Conservation (phyloP, 2,113 vertebrate genomes). For the Pycnonotus jocosus region DNA sequence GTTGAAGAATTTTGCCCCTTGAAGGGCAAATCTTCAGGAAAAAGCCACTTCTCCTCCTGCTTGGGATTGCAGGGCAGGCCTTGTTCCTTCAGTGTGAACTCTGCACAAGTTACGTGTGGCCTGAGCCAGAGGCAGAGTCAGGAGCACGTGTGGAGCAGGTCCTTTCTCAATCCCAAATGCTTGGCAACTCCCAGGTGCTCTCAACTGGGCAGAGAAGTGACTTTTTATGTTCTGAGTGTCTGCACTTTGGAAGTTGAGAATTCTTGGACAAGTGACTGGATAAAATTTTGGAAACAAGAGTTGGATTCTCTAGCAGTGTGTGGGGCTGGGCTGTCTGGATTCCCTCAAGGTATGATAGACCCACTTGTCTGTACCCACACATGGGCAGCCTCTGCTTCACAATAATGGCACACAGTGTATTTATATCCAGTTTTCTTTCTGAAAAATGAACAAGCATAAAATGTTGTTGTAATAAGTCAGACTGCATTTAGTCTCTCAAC, state of each 20-base stretch:
- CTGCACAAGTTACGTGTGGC: rapidly evolving
- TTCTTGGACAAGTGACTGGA: background rate
- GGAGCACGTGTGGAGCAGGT: background rate
- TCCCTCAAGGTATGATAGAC: background rate
- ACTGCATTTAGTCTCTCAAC: background rate
- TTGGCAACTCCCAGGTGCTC: background rate
- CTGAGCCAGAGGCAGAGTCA: background rate
- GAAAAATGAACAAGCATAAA: background rate
- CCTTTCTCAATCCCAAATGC: background rate
- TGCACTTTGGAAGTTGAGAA: background rate
- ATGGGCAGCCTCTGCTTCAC: background rate
- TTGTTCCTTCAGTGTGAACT: background rate
- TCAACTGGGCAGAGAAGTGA: background rate
- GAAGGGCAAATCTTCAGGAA: background rate
- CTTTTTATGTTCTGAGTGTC: background rate
- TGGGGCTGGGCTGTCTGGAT: background rate
- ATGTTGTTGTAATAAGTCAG: background rate
- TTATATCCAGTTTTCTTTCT: background rate
- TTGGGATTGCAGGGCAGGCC: background rate
- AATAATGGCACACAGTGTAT: background rate
- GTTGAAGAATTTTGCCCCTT: background rate
- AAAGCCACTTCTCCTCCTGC: background rate
- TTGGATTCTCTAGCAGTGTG: background rate
- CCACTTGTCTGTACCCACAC: background rate
- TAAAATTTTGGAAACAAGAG: background rate